These are phyloP conservation scores for Gnathonemus echidnorhynchus DNA, from an alignment of 2,113 vertebrate genomes.

Conservation along the genomic window DNA sequence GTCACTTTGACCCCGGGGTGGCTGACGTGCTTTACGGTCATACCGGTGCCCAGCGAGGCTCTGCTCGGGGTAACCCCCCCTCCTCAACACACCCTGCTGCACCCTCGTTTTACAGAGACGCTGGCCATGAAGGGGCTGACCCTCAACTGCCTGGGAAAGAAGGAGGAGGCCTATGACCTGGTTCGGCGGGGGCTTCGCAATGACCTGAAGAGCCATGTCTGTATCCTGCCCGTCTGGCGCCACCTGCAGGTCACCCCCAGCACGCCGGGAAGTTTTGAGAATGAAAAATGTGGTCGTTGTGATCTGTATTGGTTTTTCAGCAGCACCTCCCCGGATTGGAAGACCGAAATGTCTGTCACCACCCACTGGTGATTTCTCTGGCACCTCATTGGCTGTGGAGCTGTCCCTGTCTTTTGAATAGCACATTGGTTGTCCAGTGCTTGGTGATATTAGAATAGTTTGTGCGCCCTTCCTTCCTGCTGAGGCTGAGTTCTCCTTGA, in stretches of 20 bases:
- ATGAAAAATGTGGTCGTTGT: background rate
- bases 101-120: slow-evolving; percentile 67
- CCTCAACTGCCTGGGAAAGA: slow-evolving; percentile 93
- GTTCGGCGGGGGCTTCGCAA: slow-evolving; percentile 93
- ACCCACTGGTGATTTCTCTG: background rate
- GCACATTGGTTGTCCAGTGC: background rate
- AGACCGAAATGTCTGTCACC: background rate
- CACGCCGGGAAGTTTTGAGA: background rate
- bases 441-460: background rate
- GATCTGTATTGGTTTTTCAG: background rate
- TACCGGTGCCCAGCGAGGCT: background rate
- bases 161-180: slow-evolving; percentile 95
- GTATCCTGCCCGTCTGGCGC: slow-evolving; percentile 70
- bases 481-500: slow-evolving; percentile 57
- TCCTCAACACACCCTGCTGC: background rate
- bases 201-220: slow-evolving; percentile 96
- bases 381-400: background rate
- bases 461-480: background rate
- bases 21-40: background rate
- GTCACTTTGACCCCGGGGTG: background rate
- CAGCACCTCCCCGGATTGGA: background rate
- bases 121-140: slow-evolving; percentile 97
- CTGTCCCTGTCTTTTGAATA: background rate
- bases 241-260: background rate
- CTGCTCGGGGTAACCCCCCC: background rate